Conservation (phyloP, 2,113 vertebrate genomes). For the Nymphicus hollandicus region DNA sequence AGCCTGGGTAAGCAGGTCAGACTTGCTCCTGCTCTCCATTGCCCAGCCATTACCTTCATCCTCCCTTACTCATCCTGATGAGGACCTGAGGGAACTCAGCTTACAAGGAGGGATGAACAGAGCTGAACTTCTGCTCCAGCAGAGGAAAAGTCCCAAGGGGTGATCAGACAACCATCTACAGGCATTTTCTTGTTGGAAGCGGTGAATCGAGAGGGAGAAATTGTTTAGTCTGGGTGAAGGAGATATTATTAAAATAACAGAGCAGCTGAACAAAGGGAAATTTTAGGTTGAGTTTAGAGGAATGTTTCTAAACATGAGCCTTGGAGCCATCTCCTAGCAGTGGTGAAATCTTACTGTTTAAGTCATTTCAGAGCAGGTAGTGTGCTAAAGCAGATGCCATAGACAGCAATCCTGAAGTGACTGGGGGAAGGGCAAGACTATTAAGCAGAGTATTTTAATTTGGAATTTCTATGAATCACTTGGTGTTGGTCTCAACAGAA, state of each 20-base stretch:
- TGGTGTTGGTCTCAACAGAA: constrained; percentile 17
- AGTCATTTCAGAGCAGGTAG: background rate
- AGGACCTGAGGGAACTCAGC: background rate
- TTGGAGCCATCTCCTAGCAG: background rate
- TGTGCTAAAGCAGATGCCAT: background rate
- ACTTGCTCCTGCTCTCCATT: background rate
- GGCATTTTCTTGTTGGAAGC: background rate
- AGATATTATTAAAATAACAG: background rate
- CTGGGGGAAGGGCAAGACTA: background rate
- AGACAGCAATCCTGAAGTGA: constrained; percentile 2
- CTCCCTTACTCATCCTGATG: background rate
- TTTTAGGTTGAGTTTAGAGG: constrained; percentile 21
- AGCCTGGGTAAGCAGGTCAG: constrained; percentile 55
- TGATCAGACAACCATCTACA: constrained; percentile 20
- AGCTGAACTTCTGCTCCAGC: background rate
- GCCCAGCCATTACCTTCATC: background rate
- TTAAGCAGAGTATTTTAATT: constrained; percentile 22
- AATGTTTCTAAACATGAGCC: constrained; percentile 2
- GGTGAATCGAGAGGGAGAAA: background rate
- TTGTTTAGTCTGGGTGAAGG: constrained; percentile 18
- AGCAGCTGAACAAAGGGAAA: constrained; percentile 10
- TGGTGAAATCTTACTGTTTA: background rate
- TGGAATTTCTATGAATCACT: constrained; percentile 39
- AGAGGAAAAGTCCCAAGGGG: background rate
- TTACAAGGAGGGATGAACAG: background rate